Evolutionary conservation across 2,797 vertebrate species (phyloP), one percentile per base, ranked within the genome.

Genomic region (Anisognathus igniventris): DNA sequence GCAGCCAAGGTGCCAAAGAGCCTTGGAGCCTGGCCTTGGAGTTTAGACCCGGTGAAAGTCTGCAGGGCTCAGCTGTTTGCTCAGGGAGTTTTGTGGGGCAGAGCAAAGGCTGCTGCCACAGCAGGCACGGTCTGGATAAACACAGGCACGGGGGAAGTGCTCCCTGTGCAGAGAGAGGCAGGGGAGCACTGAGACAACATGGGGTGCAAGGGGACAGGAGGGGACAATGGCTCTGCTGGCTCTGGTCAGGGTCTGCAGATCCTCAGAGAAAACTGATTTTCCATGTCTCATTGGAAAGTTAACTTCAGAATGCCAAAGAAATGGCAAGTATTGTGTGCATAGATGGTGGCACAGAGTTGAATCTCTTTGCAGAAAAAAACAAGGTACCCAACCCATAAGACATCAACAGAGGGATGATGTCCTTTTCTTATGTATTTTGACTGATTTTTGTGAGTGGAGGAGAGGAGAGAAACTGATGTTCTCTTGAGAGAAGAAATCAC

Each of bases 141-240:
- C 44, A 30, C 33, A 2, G 35, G 17, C 12, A 2, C 19, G 2
- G 85, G 53, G n/a, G 22, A 33, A 31, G 23, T 3, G 51, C 33
- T 30, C 33, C 25, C 47, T 57, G 71, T 60, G 37, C 54, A 11
- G 23, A n/a, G n/a, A 14, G 42, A 39, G 44, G 20, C 20, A 12
- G 24, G 5, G 44, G 16, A 35, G 6, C 21, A 1, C 0, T n/a
- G 53, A 65, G 44, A 35, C 33, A 7, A 0, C 0, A 10, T 12
- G 18, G 28, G 40, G 9, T 27, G 25, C 7, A 17, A 28, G 51
- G 58, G 27, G 31, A 42, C 58, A 62, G 73, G 35, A 93, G 62
- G 60, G 39, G 37, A 22, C 4, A 24, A 0, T 27, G 39, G 31
- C n/a, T 50, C 20, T 56, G 82, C 44, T 21, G 74, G 44, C 20